These are phyloP conservation scores for Felis chaus DNA, from an alignment of 2,113 vertebrate species.

Conservation along the genomic window DNA sequence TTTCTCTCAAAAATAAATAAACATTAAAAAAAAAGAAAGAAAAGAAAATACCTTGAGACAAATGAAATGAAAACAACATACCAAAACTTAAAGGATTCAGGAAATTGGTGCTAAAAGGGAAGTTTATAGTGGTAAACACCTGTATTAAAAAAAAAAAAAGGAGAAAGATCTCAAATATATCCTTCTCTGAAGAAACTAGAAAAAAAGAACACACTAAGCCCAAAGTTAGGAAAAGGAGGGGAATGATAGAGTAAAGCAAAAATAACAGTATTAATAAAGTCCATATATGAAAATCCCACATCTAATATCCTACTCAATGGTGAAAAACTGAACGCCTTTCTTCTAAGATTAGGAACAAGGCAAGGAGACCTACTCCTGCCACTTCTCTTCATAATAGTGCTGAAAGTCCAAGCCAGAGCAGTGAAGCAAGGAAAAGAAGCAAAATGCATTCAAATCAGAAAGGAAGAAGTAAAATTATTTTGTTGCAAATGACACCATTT, in stretches of 20 bases:
- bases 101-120: neutral
- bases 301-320: neutral
- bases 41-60: neutral
- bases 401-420: neutral
- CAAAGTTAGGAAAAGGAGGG: neutral
- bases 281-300: neutral
- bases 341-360: neutral
- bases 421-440: neutral
- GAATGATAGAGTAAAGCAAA: neutral
- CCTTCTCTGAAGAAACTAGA: neutral
- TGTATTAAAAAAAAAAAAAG: neutral
- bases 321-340: neutral
- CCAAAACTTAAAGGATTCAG: neutral
- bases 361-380: neutral
- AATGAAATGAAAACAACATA: neutral
- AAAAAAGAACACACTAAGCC: neutral
- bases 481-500: neutral
- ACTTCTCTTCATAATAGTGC: neutral
- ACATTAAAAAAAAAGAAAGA: too few relatives aligned
- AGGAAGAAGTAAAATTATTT: neutral
- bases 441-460: neutral
- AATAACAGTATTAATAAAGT: neutral
- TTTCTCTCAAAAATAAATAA: too few relatives aligned
- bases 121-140: neutral
- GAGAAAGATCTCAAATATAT: neutral